A percentile compares a stretch with the other conserved stretches of the same genome.
Evolutionary conservation across 2,888 invertebrate species (phyloP).

Genomic region (Polymixis lichenea): DNA sequence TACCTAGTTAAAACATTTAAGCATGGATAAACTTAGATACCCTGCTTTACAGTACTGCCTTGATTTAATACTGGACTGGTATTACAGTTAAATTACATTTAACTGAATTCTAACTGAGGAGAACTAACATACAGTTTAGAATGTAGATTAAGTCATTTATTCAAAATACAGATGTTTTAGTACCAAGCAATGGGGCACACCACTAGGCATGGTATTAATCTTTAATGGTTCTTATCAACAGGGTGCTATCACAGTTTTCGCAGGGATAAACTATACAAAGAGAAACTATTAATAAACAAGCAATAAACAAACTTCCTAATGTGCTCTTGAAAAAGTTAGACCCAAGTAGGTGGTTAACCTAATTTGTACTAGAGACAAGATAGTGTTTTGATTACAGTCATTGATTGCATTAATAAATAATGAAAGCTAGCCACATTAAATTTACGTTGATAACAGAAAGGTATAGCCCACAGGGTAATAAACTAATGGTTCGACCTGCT

Average conservation of each 20-base stretch:
- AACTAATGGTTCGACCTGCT: neutral
- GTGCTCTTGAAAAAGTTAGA: neutral
- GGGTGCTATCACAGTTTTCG: too few species aligned
- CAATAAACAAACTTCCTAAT: neutral
- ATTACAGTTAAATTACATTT: neutral
- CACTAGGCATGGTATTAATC: neutral
- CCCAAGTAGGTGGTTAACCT: neutral
- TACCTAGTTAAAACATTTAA: neutral
- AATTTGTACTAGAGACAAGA: neutral
- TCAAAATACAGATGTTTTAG: neutral
- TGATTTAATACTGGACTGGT: neutral
- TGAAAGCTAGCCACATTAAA: neutral
- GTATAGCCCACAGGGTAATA: neutral
- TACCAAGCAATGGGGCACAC: neutral
- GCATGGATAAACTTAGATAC: neutral
- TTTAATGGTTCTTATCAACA: neutral
- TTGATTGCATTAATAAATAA: neutral
- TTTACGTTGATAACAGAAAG: neutral
- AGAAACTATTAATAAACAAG: neutral
- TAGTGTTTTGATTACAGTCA: slow-evolving; percentile 3
- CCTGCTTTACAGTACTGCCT: neutral
- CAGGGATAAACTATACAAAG: neutral
- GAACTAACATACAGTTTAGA: neutral
- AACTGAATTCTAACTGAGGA: neutral
- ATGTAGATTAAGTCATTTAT: neutral